These are phyloP conservation scores for Drosophila nigrodunni DNA, from an alignment of 1,140 invertebrate species.

Conservation along the genomic window DNA sequence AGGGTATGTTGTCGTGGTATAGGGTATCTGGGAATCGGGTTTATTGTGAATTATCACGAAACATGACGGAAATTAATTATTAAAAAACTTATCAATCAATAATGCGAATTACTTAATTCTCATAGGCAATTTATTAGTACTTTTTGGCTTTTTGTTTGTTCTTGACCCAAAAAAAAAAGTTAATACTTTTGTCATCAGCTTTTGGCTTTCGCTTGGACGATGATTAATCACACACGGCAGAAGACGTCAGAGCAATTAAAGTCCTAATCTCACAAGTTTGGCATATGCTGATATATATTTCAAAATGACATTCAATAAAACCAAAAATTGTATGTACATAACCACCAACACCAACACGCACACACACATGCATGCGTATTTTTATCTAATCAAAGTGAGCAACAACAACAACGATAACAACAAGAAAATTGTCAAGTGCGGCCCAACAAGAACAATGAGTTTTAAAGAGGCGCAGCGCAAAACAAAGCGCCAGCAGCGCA, in stretches of 20 bases:
- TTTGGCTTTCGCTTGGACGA: slow-evolving; percentile 23
- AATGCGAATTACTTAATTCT: slow-evolving; percentile 8
- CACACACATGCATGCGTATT: slow-evolving; percentile 27
- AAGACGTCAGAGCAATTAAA: slow-evolving; percentile 68
- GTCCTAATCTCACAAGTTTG: slow-evolving; percentile 61
- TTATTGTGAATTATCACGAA: not conserved
- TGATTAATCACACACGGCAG: slow-evolving; percentile 59
- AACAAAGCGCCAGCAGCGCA: slow-evolving; percentile 53
- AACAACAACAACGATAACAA: slow-evolving; percentile 40
- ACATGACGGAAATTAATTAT: not conserved
- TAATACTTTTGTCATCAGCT: slow-evolving; percentile 14
- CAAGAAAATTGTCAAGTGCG: slow-evolving; percentile 35
- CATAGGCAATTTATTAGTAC: slow-evolving; percentile 16
- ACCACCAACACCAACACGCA: not conserved
- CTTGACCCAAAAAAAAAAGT: slow-evolving; percentile 38
- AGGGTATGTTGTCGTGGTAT: not conserved
- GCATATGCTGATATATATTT: slow-evolving; percentile 49
- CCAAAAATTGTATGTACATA: slow-evolving; percentile 22
- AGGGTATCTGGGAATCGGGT: not conserved
- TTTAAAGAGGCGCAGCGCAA: slow-evolving; percentile 38
- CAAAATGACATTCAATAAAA: slow-evolving; percentile 77
- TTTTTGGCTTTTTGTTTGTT: slow-evolving; percentile 6
- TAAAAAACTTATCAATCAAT: slow-evolving; percentile 16
- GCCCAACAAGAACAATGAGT: slow-evolving; percentile 35
- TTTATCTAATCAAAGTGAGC: slow-evolving; percentile 66